Base-by-base conservation (phyloP, 2,888 invertebrate genomes). In the Ptychoptera albimana region DNA sequence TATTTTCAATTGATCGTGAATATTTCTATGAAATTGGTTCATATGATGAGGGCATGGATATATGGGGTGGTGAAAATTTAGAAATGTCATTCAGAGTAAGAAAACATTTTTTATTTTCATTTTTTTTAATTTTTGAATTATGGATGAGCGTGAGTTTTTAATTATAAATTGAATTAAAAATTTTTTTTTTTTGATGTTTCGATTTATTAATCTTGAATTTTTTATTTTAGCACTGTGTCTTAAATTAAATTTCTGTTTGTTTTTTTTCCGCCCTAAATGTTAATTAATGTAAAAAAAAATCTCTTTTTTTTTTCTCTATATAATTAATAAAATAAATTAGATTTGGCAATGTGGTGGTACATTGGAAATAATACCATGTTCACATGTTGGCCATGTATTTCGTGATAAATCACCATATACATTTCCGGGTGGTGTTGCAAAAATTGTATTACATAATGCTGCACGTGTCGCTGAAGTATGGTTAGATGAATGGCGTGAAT, bases 401-500 rank as follows among this genome's bases (percentile, higher is more conserved):
- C 79, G 94, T 57, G 93, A 93, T 77, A 89, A 92, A 70, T 91
- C 93, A 50, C 98, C 98, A 43, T 98, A 98, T 72, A 87, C 92
- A 52, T 97, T 98, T 81, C 98, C 98, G 47, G 98, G 98, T 56
- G 98, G 96, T 53, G 91, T 92, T 55, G 87, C 88, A 66, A 87
- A 87, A 69, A 84, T 97, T 61, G 94, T 97, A 59, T 82, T 96
- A 57, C 92, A 94, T 72, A 99, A 99, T 73, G 92, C 96, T 55
- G 92, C 94, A 58, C 79, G 98, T 59, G 93, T 96, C 58, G 97
- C 96, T 58, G 92, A 94, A 69, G 98, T 98, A 60, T 99, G 98
- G 98, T 87, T 99, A 85, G 98, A 97, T 78, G 93, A 97, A 69
- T 97, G 96, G 88, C 84, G 91, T 69, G 91, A 91, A 72, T 94